These are phyloP conservation scores for Crenichthys baileyi DNA, from an alignment of 2,797 vertebrate genomes.

Conservation along the genomic window DNA sequence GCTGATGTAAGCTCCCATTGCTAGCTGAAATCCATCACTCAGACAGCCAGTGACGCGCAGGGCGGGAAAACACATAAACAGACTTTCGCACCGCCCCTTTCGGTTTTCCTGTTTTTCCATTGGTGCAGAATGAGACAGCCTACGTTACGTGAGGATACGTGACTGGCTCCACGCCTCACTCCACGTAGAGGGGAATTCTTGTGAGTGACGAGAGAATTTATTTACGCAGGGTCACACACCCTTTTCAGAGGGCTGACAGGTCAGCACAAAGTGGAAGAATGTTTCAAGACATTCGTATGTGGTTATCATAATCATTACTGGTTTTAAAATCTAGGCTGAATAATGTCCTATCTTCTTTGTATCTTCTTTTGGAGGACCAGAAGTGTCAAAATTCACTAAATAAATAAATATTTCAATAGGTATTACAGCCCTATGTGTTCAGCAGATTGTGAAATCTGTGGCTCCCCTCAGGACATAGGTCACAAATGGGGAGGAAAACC, in stretches of 20 bases:
- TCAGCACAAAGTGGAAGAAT: background rate
- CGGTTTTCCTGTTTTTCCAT: constrained; percentile 21
- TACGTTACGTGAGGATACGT: background rate
- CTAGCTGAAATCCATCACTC: constrained; percentile 48
- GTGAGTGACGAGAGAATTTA: constrained; percentile 2
- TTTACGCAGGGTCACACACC: too few species aligned
- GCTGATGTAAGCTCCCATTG: constrained; percentile 61
- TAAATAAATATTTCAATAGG: background rate
- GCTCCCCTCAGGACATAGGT: background rate
- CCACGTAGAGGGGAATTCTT: constrained; percentile 50
- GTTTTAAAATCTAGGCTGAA: background rate
- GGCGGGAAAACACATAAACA: constrained; percentile 63
- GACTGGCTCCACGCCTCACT: constrained; percentile 29
- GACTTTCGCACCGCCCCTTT: constrained; percentile 19
- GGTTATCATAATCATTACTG: background rate
- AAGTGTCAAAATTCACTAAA: background rate
- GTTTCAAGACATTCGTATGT: background rate
- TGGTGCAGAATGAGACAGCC: constrained; percentile 21
- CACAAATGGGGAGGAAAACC: background rate
- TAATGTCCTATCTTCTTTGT: background rate
- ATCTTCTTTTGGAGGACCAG: background rate
- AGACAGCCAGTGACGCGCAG: constrained; percentile 45
- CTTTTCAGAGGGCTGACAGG: background rate
- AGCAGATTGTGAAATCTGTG: background rate
- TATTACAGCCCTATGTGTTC: background rate